Evolutionary conservation across 2,113 vertebrate genomes (phyloP), one percentile per base, ranked within the genome.

Genomic region (Oryzias woworae): DNA sequence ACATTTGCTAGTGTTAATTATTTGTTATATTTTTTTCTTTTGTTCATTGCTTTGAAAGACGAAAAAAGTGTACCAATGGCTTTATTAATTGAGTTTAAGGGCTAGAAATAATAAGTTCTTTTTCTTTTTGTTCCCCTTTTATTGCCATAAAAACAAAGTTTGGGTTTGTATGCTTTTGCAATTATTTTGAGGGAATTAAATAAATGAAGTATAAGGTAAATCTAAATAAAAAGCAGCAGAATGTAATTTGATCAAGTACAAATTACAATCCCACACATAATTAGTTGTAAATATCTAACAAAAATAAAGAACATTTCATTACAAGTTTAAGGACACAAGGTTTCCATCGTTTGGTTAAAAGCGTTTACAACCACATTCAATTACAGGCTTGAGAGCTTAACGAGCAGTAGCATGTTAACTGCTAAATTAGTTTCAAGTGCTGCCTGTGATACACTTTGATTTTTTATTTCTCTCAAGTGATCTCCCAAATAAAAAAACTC

Each of bases 401-500:
- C 86, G 84, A 89, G 87, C 85, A 88, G 86, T 87, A 87, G 84
- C 86, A 90, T 89, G 87, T 90, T 89, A 89, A 90, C 81, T 86
- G 83, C 8, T 88, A 89, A 89, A 89, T 84, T 90, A 84, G 87
- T 85, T 84, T 73, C 71, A 58, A 85, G 75, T 77, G 4, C 51
- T 3, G 64, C 66, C 73, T 69, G 67, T 13, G n/a, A 20, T 52
- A 42, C 61, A 60, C 14, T 43, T 85, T 82, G 53, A 16, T 62
- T 78, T 84, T 81, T 68, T 48, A 62, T 78, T 87, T 69, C 68
- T 82, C 56, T 63, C 62, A 80, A 78, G 67, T 66, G 72, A 60
- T 66, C 46, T 50, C 49, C 31, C 6, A 1, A 36, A 10, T 56
- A 58, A 76, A 73, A 76, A 74, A 66, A 85, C 75, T 80, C 83